phyloP scores from a whole-genome alignment of 1,140 invertebrate genomes.

The Drosophila oshimai region DNA sequence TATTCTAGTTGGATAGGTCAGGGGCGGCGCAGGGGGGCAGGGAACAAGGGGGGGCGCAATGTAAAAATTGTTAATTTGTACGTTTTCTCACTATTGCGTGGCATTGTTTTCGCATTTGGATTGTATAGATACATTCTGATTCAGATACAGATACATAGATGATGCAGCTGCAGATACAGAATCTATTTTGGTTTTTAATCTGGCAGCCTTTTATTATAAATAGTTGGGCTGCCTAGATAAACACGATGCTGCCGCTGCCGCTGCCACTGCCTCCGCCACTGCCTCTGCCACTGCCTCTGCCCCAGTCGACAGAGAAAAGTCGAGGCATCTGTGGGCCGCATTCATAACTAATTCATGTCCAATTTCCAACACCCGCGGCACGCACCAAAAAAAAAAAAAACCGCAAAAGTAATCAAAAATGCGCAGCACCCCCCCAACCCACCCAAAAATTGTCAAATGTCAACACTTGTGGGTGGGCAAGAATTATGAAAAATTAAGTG shows the following conservation, averaged over 20 bases:
- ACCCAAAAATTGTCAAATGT: constrained; percentile 34
- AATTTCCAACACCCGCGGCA: constrained; percentile 32
- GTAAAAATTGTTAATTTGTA: constrained; percentile 45
- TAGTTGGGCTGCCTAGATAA: constrained; percentile 72
- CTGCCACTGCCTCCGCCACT: neutral
- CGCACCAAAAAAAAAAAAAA: constrained; percentile 16
- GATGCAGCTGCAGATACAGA: constrained; percentile 46
- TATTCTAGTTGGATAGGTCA: constrained; percentile 24
- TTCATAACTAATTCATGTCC: constrained; percentile 37
- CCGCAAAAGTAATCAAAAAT: constrained; percentile 38
- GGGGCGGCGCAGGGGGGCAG: too few species aligned
- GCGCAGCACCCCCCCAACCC: neutral
- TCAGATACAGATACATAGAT: constrained; percentile 19
- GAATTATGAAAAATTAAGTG: neutral
- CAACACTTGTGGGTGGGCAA: constrained; percentile 7
- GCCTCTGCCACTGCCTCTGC: neutral
- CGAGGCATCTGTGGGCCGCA: constrained; percentile 1
- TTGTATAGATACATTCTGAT: constrained; percentile 47
- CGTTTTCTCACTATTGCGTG: constrained; percentile 11
- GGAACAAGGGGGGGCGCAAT: neutral
- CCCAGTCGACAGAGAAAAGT: neutral
- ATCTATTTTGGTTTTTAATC: constrained; percentile 72
- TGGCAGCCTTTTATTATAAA: constrained; percentile 74
- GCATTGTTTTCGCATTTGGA: constrained; percentile 44
- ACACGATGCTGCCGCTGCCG: constrained; percentile 9